Evolutionary conservation across 2,113 vertebrate species (phyloP), one percentile per base, ranked within the genome.

Genomic region (Amphiprion percula): DNA sequence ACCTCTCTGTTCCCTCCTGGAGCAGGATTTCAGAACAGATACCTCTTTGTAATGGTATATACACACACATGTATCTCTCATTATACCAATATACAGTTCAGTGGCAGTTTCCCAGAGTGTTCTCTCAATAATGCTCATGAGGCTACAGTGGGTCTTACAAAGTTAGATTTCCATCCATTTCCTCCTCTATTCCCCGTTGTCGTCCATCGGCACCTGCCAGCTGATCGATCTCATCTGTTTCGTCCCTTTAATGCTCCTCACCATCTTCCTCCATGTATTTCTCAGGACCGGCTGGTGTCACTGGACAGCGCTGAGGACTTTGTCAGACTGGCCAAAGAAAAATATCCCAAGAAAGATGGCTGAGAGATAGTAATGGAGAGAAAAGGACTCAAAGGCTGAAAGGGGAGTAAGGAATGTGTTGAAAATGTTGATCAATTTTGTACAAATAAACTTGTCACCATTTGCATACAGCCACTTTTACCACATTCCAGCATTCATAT

Each of bases 291-390:
- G 16, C 95, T 98, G 58, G 95, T 98, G 67, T 95, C 96, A 26
- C 94, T 98, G 15, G 97, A 99, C 23, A 96, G 96, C 0, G 96
- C 96, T 0, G 96, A 98, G 2, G 97, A 98, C 44, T 98, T 99
- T 93, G 92, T 97, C 82, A 84, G 73, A 84, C 87, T 96, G 87
- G 97, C 96, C 64, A 94, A 95, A 30, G 50, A 78, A 14, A 94
- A 87, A 74, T 98, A 97, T n/a, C 96, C 97, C 0, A 97, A 92
- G 87, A 94, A 79, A 44, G 75, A 64, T 21, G 47, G 17, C 21
- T 88, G 60, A 88, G 73, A 65, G 62, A 52, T 6, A 44, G 21
- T 26, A 62, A 56, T 10, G 19, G n/a, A 50, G 9, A 60, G 33
- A 37, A 17, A 21, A 64, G 10, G 54, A 41, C 30, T 30, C 30